Percentiles rank a stretch among this genome's conserved stretches.
Evolutionary conservation across 2,113 vertebrate genomes (phyloP).

Genomic region (Protobothrops flavoviridis): DNA sequence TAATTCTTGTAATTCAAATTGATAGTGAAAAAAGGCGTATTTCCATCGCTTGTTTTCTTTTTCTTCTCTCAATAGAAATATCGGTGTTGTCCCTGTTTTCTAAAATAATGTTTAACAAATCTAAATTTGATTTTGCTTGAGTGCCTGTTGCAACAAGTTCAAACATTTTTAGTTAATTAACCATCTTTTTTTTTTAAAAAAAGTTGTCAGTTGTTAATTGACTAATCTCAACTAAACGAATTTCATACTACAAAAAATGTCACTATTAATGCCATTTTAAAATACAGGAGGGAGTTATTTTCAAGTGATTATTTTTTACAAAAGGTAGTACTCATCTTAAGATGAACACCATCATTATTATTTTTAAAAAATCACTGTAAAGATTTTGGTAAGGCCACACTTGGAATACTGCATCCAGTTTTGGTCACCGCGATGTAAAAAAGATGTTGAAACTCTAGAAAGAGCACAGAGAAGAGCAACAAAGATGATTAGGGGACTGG

Average conservation of each 20-base stretch:
- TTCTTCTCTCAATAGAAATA: constrained; percentile 41
- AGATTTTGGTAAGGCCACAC: background rate
- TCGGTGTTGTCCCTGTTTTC: constrained; percentile 12
- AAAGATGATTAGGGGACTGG: no score
- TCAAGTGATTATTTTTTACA: background rate
- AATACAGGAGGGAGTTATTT: background rate
- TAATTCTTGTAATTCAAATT: constrained; percentile 40
- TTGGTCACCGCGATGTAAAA: no score
- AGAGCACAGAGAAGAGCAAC: no score
- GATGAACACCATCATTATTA: background rate
- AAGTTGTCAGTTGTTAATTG: background rate
- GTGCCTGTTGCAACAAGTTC: background rate
- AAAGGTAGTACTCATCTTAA: background rate
- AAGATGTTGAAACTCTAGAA: no score
- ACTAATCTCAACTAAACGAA: background rate
- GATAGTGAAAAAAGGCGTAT: constrained; percentile 27
- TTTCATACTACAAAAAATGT: background rate
- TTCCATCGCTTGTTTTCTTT: constrained; percentile 39
- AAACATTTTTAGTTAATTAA: background rate
- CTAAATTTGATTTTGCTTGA: constrained; percentile 14
- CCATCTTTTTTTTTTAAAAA: background rate
- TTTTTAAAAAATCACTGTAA: background rate
- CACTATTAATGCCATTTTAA: background rate
- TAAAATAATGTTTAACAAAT: constrained; percentile 38
- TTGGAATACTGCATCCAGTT: no score